Conservation (phyloP, 2,888 invertebrate genomes). For the Teleiodes luculella region DNA sequence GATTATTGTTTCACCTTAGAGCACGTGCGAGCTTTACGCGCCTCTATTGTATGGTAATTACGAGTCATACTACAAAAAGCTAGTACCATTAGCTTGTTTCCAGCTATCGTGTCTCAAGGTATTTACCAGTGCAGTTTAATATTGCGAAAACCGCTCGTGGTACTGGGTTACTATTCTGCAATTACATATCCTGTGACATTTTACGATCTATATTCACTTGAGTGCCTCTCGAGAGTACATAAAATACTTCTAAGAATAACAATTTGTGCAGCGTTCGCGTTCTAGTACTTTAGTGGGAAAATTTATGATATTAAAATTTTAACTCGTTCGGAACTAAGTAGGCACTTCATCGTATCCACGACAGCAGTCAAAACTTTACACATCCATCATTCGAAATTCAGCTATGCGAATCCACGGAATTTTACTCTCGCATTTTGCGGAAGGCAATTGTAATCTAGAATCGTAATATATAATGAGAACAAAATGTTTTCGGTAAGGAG, state of each 20-base stretch:
- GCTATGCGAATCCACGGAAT: not conserved
- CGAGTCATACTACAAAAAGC: slow-evolving; percentile 41
- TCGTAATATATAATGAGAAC: slow-evolving; percentile 15
- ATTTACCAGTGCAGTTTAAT: not conserved
- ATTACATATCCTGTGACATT: not conserved
- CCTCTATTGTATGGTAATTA: slow-evolving; percentile 67
- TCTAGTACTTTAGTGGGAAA: not conserved
- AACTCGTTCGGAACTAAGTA: not conserved
- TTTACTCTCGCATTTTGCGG: not conserved
- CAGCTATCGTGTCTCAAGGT: not conserved
- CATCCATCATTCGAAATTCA: not conserved
- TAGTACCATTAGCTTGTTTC: slow-evolving; percentile 9
- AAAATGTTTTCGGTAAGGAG: slow-evolving; percentile 22
- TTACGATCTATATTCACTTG: not conserved
- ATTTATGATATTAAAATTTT: not conserved
- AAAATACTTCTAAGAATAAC: not conserved
- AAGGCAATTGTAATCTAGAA: not conserved
- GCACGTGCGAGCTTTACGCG: slow-evolving; percentile 65
- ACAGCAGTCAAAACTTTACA: not conserved
- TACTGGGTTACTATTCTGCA: not conserved
- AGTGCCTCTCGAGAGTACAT: not conserved
- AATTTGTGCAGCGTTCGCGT: not conserved
- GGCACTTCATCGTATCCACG: not conserved
- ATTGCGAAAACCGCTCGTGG: not conserved
- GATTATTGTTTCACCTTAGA: slow-evolving; percentile 61